phyloP scores from a whole-genome alignment of 2,113 vertebrate genomes.

The Amblyopsis rosae region DNA sequence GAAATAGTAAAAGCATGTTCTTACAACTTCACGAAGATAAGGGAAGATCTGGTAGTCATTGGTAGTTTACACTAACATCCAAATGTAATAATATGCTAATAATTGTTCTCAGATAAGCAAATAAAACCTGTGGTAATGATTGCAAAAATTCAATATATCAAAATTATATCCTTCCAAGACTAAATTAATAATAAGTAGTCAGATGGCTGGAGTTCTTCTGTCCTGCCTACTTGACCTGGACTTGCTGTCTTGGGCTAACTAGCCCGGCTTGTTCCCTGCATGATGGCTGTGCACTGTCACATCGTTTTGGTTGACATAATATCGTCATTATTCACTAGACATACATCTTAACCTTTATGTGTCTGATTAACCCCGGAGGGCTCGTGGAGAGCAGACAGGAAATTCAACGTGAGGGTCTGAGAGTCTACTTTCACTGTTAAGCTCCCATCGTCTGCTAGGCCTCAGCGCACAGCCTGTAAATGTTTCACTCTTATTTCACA shows the following conservation, averaged over 20 bases:
- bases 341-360: conserved; percentile 89
- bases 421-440: conserved; percentile 64
- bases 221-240: conserved; percentile 45
- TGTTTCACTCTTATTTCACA: conserved; percentile 93
- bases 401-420: conserved; percentile 29
- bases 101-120: neutral
- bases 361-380: conserved; percentile 77
- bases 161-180: neutral
- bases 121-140: conserved; percentile 17
- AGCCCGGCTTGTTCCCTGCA: conserved; percentile 56
- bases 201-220: conserved; percentile 10
- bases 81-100: too few species aligned
- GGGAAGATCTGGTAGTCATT: too few species aligned
- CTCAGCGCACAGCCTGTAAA: conserved; percentile 90
- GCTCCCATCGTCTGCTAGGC: conserved; percentile 81
- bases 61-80: too few species aligned
- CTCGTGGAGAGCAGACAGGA: conserved; percentile 61
- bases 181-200: neutral
- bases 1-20: too few species aligned
- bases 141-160: neutral
- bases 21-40: too few species aligned
- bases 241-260: conserved; percentile 48
- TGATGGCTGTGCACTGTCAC: conserved; percentile 77
- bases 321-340: conserved; percentile 79
- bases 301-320: conserved; percentile 72